Conservation (phyloP, 2,113 vertebrate species). For the Prolemur simus region DNA sequence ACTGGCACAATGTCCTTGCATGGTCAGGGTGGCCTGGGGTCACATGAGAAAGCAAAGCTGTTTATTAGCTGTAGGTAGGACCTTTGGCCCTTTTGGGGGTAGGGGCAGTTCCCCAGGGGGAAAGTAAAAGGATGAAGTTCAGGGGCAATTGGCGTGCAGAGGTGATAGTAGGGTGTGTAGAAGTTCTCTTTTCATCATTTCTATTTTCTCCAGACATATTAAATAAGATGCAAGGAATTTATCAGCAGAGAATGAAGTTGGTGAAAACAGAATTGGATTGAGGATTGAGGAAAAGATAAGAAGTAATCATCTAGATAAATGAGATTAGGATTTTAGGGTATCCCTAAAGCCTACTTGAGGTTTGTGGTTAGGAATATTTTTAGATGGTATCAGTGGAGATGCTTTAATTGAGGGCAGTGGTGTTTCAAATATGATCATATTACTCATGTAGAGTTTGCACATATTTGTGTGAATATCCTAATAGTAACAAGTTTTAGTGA, state of each 20-base stretch:
- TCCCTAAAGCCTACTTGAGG: not conserved
- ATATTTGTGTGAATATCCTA: not conserved
- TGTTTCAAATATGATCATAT: not conserved
- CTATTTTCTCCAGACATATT: not conserved
- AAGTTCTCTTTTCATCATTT: not conserved
- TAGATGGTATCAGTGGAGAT: not conserved
- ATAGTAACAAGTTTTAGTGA: not conserved
- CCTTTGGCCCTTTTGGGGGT: not conserved
- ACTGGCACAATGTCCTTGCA: not conserved
- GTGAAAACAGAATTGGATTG: not conserved
- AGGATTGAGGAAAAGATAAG: not conserved
- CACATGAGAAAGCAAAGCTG: not conserved
- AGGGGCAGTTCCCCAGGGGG: fast-evolving
- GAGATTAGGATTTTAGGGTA: not conserved
- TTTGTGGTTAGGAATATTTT: not conserved
- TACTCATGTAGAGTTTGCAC: not conserved
- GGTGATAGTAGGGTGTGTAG: not conserved
- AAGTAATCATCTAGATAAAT: not conserved
- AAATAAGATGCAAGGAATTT: not conserved
- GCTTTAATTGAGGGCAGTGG: not conserved
- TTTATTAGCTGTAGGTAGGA: not conserved
- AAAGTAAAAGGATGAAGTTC: not conserved
- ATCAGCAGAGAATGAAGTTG: not conserved
- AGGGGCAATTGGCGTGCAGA: not conserved
- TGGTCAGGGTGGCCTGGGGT: not conserved